Evolutionary conservation across 2,797 vertebrate genomes (phyloP).

Genomic region (Tragopan temminckii): DNA sequence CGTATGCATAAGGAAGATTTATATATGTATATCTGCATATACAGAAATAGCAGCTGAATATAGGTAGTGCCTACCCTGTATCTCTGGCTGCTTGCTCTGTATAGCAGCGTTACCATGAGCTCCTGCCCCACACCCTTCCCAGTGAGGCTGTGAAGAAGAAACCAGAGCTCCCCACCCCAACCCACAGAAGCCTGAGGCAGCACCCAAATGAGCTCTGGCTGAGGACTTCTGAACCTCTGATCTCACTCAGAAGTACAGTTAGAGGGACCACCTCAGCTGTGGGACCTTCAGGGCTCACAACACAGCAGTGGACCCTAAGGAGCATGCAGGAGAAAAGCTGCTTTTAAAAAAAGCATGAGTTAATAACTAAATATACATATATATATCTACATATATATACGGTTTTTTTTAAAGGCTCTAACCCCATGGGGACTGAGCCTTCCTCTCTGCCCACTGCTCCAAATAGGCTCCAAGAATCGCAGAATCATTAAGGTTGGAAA

Average conservation of each 20-base stretch:
- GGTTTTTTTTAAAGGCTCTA: not conserved
- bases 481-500: too few species aligned
- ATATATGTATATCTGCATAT: not conserved
- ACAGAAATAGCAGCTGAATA: not conserved
- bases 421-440: fast-evolving
- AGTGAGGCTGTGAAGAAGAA: not conserved
- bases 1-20: not conserved
- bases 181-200: not conserved
- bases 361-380: too few species aligned
- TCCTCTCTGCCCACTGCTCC: fast-evolving
- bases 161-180: not conserved
- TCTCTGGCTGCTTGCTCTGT: not conserved
- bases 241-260: not conserved
- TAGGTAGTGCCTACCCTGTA: not conserved
- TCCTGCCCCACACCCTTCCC: not conserved
- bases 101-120: not conserved
- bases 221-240: too few species aligned
- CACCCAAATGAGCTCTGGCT: not conserved
- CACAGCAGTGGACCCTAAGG: not conserved
- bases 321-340: not conserved
- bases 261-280: not conserved
- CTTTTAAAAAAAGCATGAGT: too few species aligned
- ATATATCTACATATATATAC: too few species aligned
- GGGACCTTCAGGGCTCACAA: not conserved
- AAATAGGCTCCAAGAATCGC: not conserved